Base-by-base conservation (phyloP, 1,140 invertebrate species). In the Euura saliciscinereae region DNA sequence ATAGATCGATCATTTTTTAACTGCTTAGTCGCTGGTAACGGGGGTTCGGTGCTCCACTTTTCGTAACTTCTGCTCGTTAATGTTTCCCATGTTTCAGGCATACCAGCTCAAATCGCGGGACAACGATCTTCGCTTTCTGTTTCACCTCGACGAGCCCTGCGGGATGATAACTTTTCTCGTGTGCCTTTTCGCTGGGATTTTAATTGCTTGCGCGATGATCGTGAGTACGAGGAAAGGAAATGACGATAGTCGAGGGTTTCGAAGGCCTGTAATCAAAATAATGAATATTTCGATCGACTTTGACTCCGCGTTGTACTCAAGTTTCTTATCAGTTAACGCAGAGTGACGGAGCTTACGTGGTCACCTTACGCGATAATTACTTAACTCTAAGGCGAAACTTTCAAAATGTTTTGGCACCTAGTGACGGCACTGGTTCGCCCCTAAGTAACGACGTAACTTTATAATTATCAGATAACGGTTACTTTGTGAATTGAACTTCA, bases 121-220 rank as follows among this genome's bases (percentile, higher is more conserved):
- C 70, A 72, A 74, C 28, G 76, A 81, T 45, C 69, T 85, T 2
- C 77, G 80, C 65, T 71, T 69, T 5, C 59, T 78, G 67, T 73
- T 84, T 43, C 65, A 79, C 28, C 70, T 83, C 3, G 76, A 69
- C 51, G 71, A 75, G n/a, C 64, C 80, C 4, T 82, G 76, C 73
- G 79, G 82, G 28, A 46, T 77, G 43, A 73, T 85, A 69, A 83
- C 82, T 44, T 71, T 80, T 5, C 44, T 82, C 42, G 79, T 78
- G 7, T 77, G 71, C 43, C 43, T 82, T 44, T 70, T 82, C 45
- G 45, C 73, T 1, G 2, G 78, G 43, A 65, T 83, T 43, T 71
- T 82, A 65, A 11, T 80, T 13, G 44, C 72, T 10, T 85, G 76
- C 66, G 74, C 82, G 6, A 5, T 83, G 43, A 44, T 72, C 11